phyloP scores from a whole-genome alignment of 2,113 vertebrate genomes.

The Halichoerus grypus region DNA sequence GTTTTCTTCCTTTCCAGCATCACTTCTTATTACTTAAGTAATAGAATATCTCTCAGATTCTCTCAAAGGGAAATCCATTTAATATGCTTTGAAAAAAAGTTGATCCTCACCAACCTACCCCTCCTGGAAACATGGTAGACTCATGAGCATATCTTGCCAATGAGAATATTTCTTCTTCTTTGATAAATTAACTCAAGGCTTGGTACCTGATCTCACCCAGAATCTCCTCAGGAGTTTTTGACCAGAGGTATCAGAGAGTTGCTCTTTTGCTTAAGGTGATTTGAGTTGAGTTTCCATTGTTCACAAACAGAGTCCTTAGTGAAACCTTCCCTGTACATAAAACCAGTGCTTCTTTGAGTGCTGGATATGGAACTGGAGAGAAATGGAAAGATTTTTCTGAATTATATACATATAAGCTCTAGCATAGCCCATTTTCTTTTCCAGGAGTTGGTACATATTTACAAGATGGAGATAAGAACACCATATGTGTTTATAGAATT shows the following conservation, averaged over 20 bases:
- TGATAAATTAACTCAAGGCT: background rate
- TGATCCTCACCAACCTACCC: background rate
- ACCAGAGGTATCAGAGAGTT: background rate
- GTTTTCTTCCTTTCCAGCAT: background rate
- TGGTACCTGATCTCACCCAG: background rate
- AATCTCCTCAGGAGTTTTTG: background rate
- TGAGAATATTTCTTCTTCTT: conserved; percentile 25
- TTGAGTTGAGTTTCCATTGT: background rate
- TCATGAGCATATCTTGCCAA: background rate
- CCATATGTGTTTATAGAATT: background rate
- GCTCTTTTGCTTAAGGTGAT: background rate
- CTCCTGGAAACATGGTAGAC: background rate
- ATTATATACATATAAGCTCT: background rate
- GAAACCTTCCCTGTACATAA: background rate
- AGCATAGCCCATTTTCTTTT: background rate
- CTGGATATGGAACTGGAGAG: background rate
- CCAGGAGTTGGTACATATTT: conserved; percentile 1
- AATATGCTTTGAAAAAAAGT: background rate
- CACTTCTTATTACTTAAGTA: background rate
- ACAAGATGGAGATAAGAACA: background rate
- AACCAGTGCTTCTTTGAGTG: background rate
- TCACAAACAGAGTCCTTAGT: background rate
- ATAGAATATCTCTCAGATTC: background rate
- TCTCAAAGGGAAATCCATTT: background rate
- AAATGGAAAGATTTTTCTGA: background rate